These are phyloP conservation scores for Drosophila arawakana DNA, from an alignment of 1,140 invertebrate genomes.

Conservation along the genomic window DNA sequence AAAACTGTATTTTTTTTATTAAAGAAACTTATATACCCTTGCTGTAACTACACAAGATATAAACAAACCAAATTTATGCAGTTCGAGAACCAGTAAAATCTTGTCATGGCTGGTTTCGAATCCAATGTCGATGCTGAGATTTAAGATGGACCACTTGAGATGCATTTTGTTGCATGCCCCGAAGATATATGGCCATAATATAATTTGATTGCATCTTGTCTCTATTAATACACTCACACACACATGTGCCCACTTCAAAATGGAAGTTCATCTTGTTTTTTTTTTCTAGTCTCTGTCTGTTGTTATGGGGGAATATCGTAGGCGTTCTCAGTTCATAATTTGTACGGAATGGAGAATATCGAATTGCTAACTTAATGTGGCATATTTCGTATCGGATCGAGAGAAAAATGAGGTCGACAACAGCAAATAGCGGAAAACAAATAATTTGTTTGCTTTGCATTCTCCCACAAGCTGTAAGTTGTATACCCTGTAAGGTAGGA, in stretches of 20 bases:
- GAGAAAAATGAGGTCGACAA: slow-evolving; percentile 48
- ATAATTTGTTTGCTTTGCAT: slow-evolving; percentile 31
- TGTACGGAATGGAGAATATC: slow-evolving; percentile 39
- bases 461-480: slow-evolving; percentile 19
- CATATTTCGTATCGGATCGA: slow-evolving; percentile 44
- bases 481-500: neutral
- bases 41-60: neutral
- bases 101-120: slow-evolving; percentile 61
- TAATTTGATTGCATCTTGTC: slow-evolving; percentile 67
- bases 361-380: slow-evolving; percentile 52
- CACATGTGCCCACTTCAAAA: slow-evolving; percentile 27
- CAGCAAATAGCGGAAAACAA: slow-evolving; percentile 31
- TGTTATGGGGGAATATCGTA: neutral
- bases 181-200: slow-evolving; percentile 65
- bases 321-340: slow-evolving; percentile 46
- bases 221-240: slow-evolving; percentile 43
- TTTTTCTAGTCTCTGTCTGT: slow-evolving; percentile 5
- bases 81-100: slow-evolving; percentile 61
- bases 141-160: slow-evolving; percentile 65
- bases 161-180: slow-evolving; percentile 47
- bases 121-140: slow-evolving; percentile 67
- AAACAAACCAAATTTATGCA: slow-evolving; percentile 62
- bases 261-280: slow-evolving; percentile 37
- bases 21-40: neutral
- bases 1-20: neutral